Percentiles rank a stretch among this genome's conserved stretches.
phyloP scores from a whole-genome alignment of 1,140 invertebrate species.

The Drosophila suzukii region DNA sequence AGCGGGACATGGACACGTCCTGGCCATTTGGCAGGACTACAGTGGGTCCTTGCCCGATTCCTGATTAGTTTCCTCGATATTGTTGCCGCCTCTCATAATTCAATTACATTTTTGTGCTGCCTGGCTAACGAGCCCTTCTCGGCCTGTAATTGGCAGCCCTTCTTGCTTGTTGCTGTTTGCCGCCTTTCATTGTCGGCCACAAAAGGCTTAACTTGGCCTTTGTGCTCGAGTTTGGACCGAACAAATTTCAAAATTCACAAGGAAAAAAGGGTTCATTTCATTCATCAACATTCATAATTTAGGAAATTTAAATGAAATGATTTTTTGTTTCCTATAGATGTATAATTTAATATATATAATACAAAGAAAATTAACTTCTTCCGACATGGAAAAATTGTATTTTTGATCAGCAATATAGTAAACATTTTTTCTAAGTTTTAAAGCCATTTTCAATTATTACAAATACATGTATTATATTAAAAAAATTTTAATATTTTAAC shows the following conservation, averaged over 20 bases:
- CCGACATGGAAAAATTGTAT: too few relatives aligned
- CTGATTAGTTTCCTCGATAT: conserved; percentile 40
- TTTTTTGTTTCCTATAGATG: not conserved
- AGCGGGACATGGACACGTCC: conserved; percentile 42
- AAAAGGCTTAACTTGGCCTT: conserved; percentile 67
- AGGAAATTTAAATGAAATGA: not conserved
- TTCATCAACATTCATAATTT: not conserved
- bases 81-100: conserved; percentile 58
- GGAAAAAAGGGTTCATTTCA: not conserved
- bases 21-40: conserved; percentile 25
- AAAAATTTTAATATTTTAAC: too few relatives aligned
- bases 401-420: too few relatives aligned
- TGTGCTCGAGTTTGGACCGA: conserved; percentile 33
- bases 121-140: conserved; percentile 27
- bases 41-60: conserved; percentile 27
- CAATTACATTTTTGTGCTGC: conserved; percentile 64
- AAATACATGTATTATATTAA: too few relatives aligned
- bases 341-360: too few relatives aligned
- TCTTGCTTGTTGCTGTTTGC: conserved; percentile 15
- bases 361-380: too few relatives aligned
- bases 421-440: too few relatives aligned
- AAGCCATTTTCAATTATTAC: too few relatives aligned
- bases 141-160: conserved; percentile 55
- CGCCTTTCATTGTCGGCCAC: conserved; percentile 49
- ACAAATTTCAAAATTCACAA: conserved; percentile 38